Percentiles rank a stretch among this genome's conserved stretches.
Conservation (phyloP, 2,113 vertebrate genomes). For the Sinocyclocheilus maitianheensis region DNA sequence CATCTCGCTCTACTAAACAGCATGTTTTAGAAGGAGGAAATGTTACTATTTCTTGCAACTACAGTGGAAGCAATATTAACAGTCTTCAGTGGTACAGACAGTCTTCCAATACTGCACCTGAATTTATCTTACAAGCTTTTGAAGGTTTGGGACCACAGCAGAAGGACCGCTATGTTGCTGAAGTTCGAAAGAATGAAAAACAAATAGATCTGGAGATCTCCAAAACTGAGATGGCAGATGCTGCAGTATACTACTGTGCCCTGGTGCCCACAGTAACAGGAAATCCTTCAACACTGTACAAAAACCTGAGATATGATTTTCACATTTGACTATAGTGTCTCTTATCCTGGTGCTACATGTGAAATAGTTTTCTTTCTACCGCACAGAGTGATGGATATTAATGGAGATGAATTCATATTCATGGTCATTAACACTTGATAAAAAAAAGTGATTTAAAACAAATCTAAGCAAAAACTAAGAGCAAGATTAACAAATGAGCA, state of each 20-base stretch:
- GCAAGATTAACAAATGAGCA: neutral
- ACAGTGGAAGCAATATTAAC: neutral
- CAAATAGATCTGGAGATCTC: constrained; percentile 35
- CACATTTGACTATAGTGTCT: neutral
- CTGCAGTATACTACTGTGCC: neutral
- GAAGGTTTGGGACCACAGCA: neutral
- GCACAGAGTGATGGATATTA: no score
- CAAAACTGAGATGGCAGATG: constrained; percentile 41
- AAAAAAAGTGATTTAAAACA: no score
- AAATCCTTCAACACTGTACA: constrained; percentile 16
- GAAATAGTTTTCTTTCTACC: no score
- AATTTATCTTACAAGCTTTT: neutral
- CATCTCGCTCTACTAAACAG: neutral
- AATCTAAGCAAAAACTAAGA: neutral
- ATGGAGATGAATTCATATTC: no score
- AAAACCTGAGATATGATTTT: constrained; percentile 1
- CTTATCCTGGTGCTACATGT: neutral
- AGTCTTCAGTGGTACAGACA: neutral
- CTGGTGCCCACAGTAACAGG: constrained; percentile 33
- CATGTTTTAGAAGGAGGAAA: neutral
- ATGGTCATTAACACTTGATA: no score
- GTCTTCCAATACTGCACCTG: neutral
- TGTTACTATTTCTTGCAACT: constrained; percentile 30
- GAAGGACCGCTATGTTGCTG: neutral
- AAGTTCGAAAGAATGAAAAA: neutral